Base-by-base conservation (phyloP, 2,797 vertebrate genomes). In the Melanotaenia pygmaea region DNA sequence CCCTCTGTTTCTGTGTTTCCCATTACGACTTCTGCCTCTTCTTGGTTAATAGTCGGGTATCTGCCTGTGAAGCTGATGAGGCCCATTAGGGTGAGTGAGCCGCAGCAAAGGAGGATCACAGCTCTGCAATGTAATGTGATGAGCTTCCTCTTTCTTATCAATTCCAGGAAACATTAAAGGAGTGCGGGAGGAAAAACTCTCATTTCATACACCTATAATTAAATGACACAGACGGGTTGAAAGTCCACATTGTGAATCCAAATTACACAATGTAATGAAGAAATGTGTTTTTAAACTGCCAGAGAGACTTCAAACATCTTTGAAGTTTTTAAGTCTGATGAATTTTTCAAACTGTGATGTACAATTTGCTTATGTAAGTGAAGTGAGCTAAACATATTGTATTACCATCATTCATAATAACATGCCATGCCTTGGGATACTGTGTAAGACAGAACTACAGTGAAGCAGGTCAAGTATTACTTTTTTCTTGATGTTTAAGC, bases 131-230 rank as follows among this genome's bases (percentile, higher is more conserved):
- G 87, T 88, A 89, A 92, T 94, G 93, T 93, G 93, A 95, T 94
- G 94, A 94, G 91, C 88, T 89, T 88, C 89, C 85, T 84, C 72
- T 86, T 84, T 86, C 90, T 93, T 92, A 95, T 92, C 93, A 93
- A 92, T 91, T 88, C 4, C 93, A 79, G 89, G 90, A 94, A 94
- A 92, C 92, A 92, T 93, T 94, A 93, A 92, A 91, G 90, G 88
- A 87, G 70, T 43, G 54, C 11, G 59, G 72, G 66, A 82, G 81
- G 77, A 91, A 93, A 93, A 90, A 92, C 92, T 20, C 4, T 91
- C 92, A 92, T 94, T 94, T 93, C 94, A 95, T 94, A 93, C 93
- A 93, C 88, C 93, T 95, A 94, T 94, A 96, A 96, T 95, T 95
- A 92, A 94, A 95, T 94, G 90, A 94, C 91, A 94, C 93, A 91